Conservation (phyloP, 2,888 invertebrate species). For the Gari tellinella region DNA sequence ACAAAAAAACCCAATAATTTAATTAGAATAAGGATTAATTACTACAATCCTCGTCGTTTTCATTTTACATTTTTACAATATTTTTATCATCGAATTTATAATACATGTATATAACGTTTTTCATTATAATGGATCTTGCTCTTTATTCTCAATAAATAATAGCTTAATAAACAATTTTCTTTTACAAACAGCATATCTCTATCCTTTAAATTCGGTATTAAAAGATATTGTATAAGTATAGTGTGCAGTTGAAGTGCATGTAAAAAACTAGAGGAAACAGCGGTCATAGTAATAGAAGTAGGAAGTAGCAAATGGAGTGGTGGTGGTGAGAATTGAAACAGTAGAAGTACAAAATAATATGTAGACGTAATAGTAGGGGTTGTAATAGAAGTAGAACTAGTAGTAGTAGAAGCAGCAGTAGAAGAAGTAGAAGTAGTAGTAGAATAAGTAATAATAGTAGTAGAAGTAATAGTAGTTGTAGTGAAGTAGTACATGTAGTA, state of each 20-base stretch:
- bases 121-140: no score
- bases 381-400: background rate
- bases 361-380: background rate
- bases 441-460: background rate
- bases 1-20: no score
- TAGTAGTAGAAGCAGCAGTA: background rate
- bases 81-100: no score
- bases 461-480: constrained; percentile 1
- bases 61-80: no score
- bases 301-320: background rate
- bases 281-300: background rate
- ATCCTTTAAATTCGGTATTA: no score
- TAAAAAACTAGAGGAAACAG: background rate
- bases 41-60: no score
- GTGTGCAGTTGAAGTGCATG: background rate
- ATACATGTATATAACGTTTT: no score
- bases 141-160: no score
- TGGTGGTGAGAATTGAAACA: background rate
- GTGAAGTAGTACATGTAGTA: background rate
- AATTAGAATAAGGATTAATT: no score
- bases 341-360: background rate
- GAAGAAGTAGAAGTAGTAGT: background rate
- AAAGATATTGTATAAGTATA: no score
- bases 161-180: no score
- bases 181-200: no score